A percentile compares a stretch with the other conserved stretches of the same genome.
Conservation (phyloP, 2,797 vertebrate genomes). For the Paramormyrops hopkinsi region DNA sequence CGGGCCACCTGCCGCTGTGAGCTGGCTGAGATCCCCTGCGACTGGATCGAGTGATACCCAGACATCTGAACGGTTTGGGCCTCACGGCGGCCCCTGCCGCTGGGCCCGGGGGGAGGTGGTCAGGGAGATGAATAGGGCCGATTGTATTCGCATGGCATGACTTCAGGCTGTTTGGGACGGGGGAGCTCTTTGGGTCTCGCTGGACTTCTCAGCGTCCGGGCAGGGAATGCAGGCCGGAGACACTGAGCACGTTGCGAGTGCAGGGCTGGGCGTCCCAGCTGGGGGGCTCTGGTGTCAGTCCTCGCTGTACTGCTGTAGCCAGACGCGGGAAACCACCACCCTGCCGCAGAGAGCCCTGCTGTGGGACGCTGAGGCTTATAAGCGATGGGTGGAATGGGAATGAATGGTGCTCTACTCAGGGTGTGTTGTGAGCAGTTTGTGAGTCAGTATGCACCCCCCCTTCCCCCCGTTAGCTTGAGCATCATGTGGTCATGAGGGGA, state of each 20-base stretch:
- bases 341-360: background rate
- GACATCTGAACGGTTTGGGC: background rate
- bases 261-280: background rate
- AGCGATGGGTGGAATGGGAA: background rate
- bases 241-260: background rate
- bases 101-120: background rate
- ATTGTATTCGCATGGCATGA: conserved; percentile 14
- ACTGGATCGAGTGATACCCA: background rate
- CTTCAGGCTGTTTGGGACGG: background rate
- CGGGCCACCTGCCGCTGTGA: conserved; percentile 2
- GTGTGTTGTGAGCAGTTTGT: background rate
- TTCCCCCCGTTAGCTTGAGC: background rate
- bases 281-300: background rate
- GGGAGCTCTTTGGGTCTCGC: background rate
- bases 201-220: background rate
- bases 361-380: background rate
- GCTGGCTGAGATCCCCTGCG: background rate
- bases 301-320: background rate
- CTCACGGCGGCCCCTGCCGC: background rate
- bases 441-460: background rate
- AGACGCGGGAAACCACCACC: background rate
- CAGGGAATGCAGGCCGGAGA: background rate
- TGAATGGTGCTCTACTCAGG: background rate
- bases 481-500: background rate
- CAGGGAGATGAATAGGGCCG: conserved; percentile 6